Evolutionary conservation across 2,888 invertebrate species (phyloP).

Genomic region (Malthinus seriepunctatus): DNA sequence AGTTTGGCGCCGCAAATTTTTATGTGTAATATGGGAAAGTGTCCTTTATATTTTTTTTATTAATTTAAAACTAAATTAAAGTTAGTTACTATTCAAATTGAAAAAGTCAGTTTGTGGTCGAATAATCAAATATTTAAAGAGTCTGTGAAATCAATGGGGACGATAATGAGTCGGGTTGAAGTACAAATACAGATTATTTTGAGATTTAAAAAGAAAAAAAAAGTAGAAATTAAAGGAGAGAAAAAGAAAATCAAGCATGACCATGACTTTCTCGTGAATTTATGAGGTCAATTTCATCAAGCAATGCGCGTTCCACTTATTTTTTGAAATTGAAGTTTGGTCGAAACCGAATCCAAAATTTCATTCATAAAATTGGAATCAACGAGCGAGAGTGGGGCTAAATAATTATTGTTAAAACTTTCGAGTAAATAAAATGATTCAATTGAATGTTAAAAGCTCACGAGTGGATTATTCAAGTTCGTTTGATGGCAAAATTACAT

Average conservation of each 20-base stretch:
- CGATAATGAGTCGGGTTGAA: too few species aligned
- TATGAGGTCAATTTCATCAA: slow-evolving; percentile 27
- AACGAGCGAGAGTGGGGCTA: background rate
- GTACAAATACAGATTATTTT: background rate
- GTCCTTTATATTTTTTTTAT: too few species aligned
- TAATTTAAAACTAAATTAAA: too few species aligned
- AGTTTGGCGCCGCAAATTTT: too few species aligned
- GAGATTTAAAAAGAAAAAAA: background rate
- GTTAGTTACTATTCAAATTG: slow-evolving; percentile 11
- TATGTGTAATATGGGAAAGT: too few species aligned
- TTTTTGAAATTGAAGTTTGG: background rate
- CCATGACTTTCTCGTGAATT: slow-evolving; percentile 18
- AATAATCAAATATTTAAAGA: slow-evolving; percentile 1
- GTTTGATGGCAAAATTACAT: background rate
- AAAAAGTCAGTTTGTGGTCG: slow-evolving; percentile 12
- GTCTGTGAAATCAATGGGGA: slow-evolving; percentile 9
- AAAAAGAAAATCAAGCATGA: slow-evolving; percentile 17
- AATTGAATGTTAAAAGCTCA: background rate
- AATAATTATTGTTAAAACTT: background rate
- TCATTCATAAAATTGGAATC: background rate
- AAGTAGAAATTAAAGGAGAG: background rate
- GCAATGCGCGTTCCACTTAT: slow-evolving; percentile 12
- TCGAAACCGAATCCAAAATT: background rate
- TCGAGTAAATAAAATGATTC: background rate
- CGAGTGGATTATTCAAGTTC: slow-evolving; percentile 12